Evolutionary conservation across 2,888 invertebrate genomes (phyloP).

Genomic region (Orchesella flavescens): DNA sequence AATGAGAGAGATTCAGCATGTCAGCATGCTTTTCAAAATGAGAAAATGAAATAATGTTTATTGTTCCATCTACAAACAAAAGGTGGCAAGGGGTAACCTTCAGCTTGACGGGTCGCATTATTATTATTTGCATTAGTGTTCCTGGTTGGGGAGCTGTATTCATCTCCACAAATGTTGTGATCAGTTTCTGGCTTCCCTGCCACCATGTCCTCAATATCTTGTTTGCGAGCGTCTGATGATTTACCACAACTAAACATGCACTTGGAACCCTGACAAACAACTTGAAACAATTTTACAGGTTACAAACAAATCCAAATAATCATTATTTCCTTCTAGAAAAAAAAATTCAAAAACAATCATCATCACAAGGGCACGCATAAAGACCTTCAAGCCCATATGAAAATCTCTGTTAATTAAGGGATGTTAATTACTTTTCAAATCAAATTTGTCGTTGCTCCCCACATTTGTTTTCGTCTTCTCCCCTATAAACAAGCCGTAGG

Average conservation of each 20-base stretch:
- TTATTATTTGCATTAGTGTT: too few relatives aligned
- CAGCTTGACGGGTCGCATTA: not conserved
- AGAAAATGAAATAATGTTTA: too few relatives aligned
- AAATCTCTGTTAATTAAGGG: too few relatives aligned
- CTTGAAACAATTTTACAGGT: slow-evolving; percentile 29
- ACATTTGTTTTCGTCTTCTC: slow-evolving; percentile 40
- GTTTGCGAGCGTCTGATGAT: slow-evolving; percentile 38
- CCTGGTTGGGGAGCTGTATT: too few relatives aligned
- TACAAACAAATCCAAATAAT: slow-evolving; percentile 5
- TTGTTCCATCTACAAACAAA: too few relatives aligned
- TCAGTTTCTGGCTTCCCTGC: not conserved
- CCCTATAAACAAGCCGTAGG: slow-evolving; percentile 67
- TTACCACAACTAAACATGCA: slow-evolving; percentile 70
- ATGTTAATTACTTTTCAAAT: slow-evolving; percentile 42
- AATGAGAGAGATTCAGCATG: too few relatives aligned
- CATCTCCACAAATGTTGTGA: too few relatives aligned
- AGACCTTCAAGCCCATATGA: too few relatives aligned
- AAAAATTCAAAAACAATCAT: slow-evolving; percentile 1
- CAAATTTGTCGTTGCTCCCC: not conserved
- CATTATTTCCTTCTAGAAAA: not conserved
- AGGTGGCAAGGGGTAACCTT: not conserved
- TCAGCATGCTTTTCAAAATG: too few relatives aligned
- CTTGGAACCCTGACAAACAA: slow-evolving; percentile 56
- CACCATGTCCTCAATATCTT: slow-evolving; percentile 56
- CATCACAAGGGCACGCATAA: too few relatives aligned